Percentiles rank a stretch among this genome's conserved stretches.
phyloP scores from a whole-genome alignment of 1,140 invertebrate species.

The Eciton burchellii region DNA sequence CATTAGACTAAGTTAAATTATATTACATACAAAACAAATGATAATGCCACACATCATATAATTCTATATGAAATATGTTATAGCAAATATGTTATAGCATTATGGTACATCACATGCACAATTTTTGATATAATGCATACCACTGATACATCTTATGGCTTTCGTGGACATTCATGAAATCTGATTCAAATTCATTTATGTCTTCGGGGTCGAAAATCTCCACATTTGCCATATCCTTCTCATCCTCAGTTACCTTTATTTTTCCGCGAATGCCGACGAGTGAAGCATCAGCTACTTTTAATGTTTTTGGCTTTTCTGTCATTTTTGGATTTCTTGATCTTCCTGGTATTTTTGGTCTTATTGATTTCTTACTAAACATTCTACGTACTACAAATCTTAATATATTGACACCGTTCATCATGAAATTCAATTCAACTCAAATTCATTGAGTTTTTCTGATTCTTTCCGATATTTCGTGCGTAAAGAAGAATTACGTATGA shows the following conservation, averaged over 20 bases:
- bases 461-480: too few relatives aligned
- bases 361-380: slow-evolving; percentile 14
- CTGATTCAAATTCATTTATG: slow-evolving; percentile 82
- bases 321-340: too few relatives aligned
- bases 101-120: neutral
- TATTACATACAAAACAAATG: neutral
- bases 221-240: neutral
- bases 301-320: too few relatives aligned
- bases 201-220: slow-evolving; percentile 74
- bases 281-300: too few relatives aligned
- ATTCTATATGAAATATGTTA: neutral
- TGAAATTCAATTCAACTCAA: neutral
- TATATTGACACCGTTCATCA: neutral
- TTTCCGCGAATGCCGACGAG: slow-evolving; percentile 15
- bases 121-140: slow-evolving; percentile 59
- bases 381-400: neutral
- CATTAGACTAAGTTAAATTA: too few relatives aligned
- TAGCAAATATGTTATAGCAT: neutral
- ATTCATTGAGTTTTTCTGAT: too few relatives aligned
- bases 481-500: too few relatives aligned
- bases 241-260: neutral
- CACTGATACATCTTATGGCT: slow-evolving; percentile 80
- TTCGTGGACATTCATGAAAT: slow-evolving; percentile 83
- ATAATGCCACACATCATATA: neutral
- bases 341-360: neutral